phyloP scores from a whole-genome alignment of 2,113 vertebrate species.

The Hydropotes inermis region DNA sequence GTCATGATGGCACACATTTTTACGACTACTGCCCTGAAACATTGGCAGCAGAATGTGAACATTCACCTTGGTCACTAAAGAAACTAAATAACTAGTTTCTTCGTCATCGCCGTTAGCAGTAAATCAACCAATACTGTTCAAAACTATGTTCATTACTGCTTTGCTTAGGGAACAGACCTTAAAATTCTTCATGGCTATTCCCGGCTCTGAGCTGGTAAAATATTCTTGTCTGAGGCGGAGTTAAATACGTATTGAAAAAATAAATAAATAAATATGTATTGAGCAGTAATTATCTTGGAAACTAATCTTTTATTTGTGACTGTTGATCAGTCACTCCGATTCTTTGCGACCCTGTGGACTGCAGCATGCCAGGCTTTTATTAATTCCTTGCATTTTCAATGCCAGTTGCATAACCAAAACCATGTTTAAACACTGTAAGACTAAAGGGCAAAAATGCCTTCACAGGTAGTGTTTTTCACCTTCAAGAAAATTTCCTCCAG shows the following conservation, averaged over 20 bases:
- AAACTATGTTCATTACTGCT: neutral
- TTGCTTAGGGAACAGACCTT: neutral
- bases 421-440: neutral
- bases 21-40: fast-evolving
- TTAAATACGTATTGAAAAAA: neutral
- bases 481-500: neutral
- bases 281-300: neutral
- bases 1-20: neutral
- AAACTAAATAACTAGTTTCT: too few relatives aligned
- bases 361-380: too few relatives aligned
- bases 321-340: neutral
- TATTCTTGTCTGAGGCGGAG: too few relatives aligned
- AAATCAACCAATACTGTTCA: fast-evolving
- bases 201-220: neutral
- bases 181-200: too few relatives aligned
- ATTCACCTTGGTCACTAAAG: neutral
- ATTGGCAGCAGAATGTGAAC: neutral
- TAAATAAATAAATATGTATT: neutral
- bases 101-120: fast-evolving
- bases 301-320: fast-evolving
- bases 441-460: neutral
- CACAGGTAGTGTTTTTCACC: too few relatives aligned
- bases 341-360: too few relatives aligned
- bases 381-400: neutral
- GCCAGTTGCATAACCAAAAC: neutral